A percentile compares a stretch with the other conserved stretches of the same genome.
These are phyloP conservation scores for Diarsia dahlii DNA, from an alignment of 2,888 invertebrate species.

Conservation along the genomic window DNA sequence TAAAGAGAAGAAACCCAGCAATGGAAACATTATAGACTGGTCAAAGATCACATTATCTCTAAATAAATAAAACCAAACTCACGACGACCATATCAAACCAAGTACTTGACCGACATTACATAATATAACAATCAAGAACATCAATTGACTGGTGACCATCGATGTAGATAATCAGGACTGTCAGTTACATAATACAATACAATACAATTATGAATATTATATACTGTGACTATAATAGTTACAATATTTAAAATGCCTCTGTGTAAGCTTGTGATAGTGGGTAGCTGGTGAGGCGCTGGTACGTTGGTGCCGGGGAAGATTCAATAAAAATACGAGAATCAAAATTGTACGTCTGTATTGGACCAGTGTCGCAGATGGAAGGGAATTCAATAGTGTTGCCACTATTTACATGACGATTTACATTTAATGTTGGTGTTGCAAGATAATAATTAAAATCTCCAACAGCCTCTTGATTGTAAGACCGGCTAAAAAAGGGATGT, in stretches of 20 bases:
- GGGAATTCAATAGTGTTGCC: too few relatives aligned
- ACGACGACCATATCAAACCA: neutral
- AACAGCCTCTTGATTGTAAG: too few relatives aligned
- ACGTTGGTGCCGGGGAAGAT: too few relatives aligned
- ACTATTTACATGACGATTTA: too few relatives aligned
- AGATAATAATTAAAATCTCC: too few relatives aligned
- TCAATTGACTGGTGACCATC: neutral
- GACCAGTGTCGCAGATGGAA: too few relatives aligned
- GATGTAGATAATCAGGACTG: neutral
- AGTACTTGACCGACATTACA: neutral
- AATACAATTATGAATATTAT: neutral
- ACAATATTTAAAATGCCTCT: neutral
- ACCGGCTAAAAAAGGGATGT: too few relatives aligned
- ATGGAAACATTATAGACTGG: neutral
- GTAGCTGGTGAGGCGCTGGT: too few relatives aligned
- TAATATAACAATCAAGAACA: neutral
- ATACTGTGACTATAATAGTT: neutral
- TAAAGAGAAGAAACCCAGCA: neutral
- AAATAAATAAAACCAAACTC: neutral
- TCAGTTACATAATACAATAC: neutral
- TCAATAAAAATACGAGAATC: too few relatives aligned
- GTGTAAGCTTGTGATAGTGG: too few relatives aligned
- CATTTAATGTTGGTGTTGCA: too few relatives aligned
- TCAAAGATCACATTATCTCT: neutral
- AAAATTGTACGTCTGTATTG: too few relatives aligned